phyloP scores from a whole-genome alignment of 2,113 vertebrate species.

The Dunckerocampus dactyliophorus region DNA sequence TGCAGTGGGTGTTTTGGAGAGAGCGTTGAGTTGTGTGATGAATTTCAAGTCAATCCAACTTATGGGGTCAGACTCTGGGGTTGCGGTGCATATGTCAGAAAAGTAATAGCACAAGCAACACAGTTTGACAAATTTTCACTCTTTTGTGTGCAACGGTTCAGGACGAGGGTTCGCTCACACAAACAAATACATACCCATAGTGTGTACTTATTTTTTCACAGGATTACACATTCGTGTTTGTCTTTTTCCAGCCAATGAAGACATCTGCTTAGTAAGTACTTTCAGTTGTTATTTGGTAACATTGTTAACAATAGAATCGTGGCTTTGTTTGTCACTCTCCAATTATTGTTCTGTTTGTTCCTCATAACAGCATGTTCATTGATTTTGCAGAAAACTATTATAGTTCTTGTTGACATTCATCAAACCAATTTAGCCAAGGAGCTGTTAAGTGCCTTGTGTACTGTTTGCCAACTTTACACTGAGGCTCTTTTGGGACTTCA shows the following conservation, averaged over 20 bases:
- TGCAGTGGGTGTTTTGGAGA: no score
- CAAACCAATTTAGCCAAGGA: conserved; percentile 16
- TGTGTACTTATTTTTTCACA: no score
- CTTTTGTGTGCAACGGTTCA: no score
- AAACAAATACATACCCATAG: no score
- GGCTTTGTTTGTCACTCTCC: conserved; percentile 10
- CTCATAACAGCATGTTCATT: conserved; percentile 20
- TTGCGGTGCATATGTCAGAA: no score
- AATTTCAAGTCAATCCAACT: no score
- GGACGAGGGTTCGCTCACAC: no score
- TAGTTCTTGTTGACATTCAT: conserved; percentile 15
- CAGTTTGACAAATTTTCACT: no score
- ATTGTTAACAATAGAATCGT: background rate
- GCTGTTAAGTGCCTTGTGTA: conserved; percentile 1
- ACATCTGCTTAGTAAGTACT: conserved; percentile 10
- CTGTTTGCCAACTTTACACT: conserved; percentile 18
- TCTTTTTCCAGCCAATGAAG: background rate
- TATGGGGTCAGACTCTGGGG: no score
- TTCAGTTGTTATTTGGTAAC: background rate
- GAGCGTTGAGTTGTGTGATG: no score
- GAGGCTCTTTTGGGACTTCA: background rate
- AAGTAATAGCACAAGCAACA: no score
- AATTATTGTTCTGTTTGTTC: conserved; percentile 28
- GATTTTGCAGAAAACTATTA: conserved; percentile 20
- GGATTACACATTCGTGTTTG: no score